Conservation (phyloP, 2,888 invertebrate genomes). For the Neoscelio sp. region DNA sequence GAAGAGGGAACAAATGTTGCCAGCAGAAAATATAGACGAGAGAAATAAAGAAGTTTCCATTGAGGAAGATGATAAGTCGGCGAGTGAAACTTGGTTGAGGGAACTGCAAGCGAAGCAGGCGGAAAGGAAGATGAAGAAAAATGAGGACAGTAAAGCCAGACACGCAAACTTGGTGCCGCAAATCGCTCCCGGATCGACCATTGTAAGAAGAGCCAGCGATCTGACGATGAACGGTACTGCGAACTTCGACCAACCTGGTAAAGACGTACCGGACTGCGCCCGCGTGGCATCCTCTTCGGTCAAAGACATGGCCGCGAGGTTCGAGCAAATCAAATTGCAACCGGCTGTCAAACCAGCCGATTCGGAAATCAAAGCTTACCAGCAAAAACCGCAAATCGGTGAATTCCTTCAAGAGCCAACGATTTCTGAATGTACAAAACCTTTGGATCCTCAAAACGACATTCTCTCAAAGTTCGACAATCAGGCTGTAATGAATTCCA, state of each 20-base stretch:
- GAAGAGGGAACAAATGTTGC: constrained; percentile 83
- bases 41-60: constrained; percentile 71
- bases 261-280: constrained; percentile 79
- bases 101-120: constrained; percentile 93
- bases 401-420: constrained; percentile 63
- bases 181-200: constrained; percentile 70
- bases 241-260: constrained; percentile 71
- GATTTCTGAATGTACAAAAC: no score
- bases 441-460: constrained; percentile 32
- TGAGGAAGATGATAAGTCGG: constrained; percentile 76
- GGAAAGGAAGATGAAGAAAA: constrained; percentile 85
- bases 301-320: constrained; percentile 92
- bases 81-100: constrained; percentile 88
- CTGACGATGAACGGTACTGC: constrained; percentile 78
- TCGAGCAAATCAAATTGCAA: constrained; percentile 86
- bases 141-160: constrained; percentile 77
- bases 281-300: constrained; percentile 84
- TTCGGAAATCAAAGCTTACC: constrained; percentile 56
- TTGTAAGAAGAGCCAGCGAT: constrained; percentile 78
- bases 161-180: constrained; percentile 51
- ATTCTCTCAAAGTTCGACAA: constrained; percentile 41
- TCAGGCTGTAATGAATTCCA: constrained; percentile 68
- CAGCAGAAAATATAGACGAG: constrained; percentile 75
- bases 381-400: constrained; percentile 68
- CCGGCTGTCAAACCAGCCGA: constrained; percentile 73